phyloP scores from a whole-genome alignment of 2,888 invertebrate species.

The Aelia acuminata region DNA sequence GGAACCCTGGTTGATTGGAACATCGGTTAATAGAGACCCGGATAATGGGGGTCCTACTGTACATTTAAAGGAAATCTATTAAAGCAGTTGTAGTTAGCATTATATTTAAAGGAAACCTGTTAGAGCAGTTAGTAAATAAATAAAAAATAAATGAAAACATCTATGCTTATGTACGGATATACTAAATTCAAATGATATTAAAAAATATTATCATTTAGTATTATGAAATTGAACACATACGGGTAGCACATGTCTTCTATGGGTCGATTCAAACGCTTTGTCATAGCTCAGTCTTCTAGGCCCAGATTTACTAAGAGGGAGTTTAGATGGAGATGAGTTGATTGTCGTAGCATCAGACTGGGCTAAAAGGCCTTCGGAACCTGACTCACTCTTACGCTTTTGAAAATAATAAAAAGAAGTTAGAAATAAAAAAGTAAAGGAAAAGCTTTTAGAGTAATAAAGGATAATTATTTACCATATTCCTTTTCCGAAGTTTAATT shows the following conservation, averaged over 20 bases:
- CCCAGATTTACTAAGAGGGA: constrained; percentile 58
- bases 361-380: constrained; percentile 72
- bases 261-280: constrained; percentile 70
- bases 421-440: background rate
- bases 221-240: constrained; percentile 53
- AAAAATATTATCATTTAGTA: background rate
- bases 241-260: constrained; percentile 61
- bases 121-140: too few relatives aligned
- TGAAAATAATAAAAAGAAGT: constrained; percentile 65
- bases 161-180: too few relatives aligned
- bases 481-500: constrained; percentile 70
- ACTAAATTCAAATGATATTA: constrained; percentile 20
- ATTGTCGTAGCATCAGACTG: constrained; percentile 67
- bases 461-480: constrained; percentile 68
- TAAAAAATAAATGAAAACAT: too few relatives aligned
- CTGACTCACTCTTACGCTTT: constrained; percentile 74
- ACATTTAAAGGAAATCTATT: too few relatives aligned
- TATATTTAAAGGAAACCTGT: too few relatives aligned
- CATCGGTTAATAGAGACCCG: too few relatives aligned
- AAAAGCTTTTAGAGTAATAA: background rate
- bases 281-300: constrained; percentile 73
- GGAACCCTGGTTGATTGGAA: too few relatives aligned
- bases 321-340: constrained; percentile 60
- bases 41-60: too few relatives aligned
- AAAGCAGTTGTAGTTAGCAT: too few relatives aligned